Percentiles rank a stretch among this genome's conserved stretches.
Conservation (phyloP, 2,888 invertebrate species). For the Agelastica alni region DNA sequence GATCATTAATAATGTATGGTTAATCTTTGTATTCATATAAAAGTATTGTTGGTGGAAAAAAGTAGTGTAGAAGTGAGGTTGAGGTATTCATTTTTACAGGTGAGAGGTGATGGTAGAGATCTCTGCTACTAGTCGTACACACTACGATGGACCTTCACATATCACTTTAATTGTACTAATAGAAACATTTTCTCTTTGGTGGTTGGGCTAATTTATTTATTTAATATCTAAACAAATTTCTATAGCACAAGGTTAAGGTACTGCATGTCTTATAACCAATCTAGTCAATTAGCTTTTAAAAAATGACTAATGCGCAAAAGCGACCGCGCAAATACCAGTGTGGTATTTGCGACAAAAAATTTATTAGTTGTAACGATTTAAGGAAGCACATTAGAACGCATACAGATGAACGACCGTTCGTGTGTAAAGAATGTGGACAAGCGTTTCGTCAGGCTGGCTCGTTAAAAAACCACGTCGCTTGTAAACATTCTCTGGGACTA, state of each 20-base stretch:
- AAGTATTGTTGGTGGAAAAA: too few species aligned
- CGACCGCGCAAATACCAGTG: constrained; percentile 60
- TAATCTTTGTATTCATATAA: too few species aligned
- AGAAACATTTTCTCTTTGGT: constrained; percentile 22
- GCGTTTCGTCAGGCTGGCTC: constrained; percentile 68
- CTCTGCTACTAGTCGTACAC: constrained; percentile 35
- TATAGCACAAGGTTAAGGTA: constrained; percentile 23
- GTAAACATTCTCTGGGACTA: constrained; percentile 59
- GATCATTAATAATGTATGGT: too few species aligned
- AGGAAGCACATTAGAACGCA: constrained; percentile 71
- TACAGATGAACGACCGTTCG: constrained; percentile 66
- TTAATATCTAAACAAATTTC: constrained; percentile 18
- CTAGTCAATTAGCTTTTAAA: constrained; percentile 12
- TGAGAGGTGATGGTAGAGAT: constrained; percentile 43
- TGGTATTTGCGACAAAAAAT: constrained; percentile 67
- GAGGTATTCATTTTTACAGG: constrained; percentile 46
- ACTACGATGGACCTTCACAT: constrained; percentile 42
- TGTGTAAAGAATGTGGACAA: constrained; percentile 66
- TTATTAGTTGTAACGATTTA: constrained; percentile 67
- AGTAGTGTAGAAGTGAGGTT: constrained; percentile 32
- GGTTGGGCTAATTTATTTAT: constrained; percentile 23
- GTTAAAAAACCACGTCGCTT: constrained; percentile 66
- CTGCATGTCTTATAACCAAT: constrained; percentile 13
- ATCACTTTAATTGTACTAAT: constrained; percentile 36
- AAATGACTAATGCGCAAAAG: constrained; percentile 60